A percentile compares a stretch with the other conserved stretches of the same genome.
Conservation (phyloP, 2,113 vertebrate genomes). For the Amazona guildingii region DNA sequence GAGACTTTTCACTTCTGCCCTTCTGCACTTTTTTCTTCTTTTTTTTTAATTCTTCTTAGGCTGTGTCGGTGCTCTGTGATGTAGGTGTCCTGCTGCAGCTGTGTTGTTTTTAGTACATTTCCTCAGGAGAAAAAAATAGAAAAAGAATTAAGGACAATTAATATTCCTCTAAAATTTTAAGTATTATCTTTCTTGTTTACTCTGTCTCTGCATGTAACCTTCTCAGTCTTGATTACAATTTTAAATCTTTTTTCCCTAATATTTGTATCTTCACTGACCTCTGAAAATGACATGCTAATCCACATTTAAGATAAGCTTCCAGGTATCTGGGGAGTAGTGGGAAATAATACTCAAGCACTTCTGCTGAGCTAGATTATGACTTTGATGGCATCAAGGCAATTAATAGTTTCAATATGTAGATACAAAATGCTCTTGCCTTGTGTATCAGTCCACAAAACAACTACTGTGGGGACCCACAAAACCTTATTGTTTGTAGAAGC, state of each 20-base stretch:
- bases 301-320: conserved; percentile 20
- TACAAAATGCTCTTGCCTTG: not conserved
- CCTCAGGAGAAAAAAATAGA: not conserved
- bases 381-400: conserved; percentile 30
- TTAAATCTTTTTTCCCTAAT: not conserved
- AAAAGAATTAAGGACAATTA: not conserved
- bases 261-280: not conserved
- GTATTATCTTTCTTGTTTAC: not conserved
- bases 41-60: not conserved
- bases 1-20: not conserved
- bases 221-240: not conserved
- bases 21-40: not conserved
- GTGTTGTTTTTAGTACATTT: not conserved
- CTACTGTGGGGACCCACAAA: conserved; percentile 34
- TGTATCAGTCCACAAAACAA: not conserved
- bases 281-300: not conserved
- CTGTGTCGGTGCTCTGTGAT: not conserved
- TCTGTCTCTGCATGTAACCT: not conserved
- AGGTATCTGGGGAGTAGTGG: not conserved
- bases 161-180: not conserved
- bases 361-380: conserved; percentile 8
- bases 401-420: conserved; percentile 59
- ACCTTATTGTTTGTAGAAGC: not conserved
- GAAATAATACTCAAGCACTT: not conserved
- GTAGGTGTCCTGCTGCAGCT: not conserved